Percentiles rank a stretch among this genome's conserved stretches.
phyloP scores from a whole-genome alignment of 2,797 vertebrate genomes.

The Lepidocolaptes lacrymiger region DNA sequence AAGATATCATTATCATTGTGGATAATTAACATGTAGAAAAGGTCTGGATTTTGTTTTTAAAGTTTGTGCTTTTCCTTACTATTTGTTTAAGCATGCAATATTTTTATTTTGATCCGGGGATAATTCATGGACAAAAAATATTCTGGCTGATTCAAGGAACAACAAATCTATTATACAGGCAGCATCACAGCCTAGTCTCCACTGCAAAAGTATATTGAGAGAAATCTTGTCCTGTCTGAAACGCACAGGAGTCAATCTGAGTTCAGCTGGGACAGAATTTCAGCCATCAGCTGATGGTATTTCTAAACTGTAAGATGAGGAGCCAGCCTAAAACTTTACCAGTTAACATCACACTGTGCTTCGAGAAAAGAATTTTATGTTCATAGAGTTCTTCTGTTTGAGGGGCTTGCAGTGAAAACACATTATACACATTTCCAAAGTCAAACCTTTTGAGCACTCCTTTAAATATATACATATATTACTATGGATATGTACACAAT shows the following conservation, averaged over 20 bases:
- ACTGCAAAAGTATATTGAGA: background rate
- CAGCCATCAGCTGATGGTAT: background rate
- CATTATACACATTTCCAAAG: background rate
- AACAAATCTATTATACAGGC: background rate
- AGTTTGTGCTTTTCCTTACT: background rate
- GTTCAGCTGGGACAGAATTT: background rate
- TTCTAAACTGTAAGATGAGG: background rate
- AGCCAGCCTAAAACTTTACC: background rate
- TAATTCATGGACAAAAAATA: background rate
- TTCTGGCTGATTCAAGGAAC: background rate
- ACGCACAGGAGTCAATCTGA: background rate
- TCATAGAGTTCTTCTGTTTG: background rate
- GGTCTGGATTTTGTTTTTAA: background rate
- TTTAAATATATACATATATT: background rate
- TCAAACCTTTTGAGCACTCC: background rate
- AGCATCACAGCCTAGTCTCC: background rate
- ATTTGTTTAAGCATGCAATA: background rate
- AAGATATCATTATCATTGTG: fast-evolving
- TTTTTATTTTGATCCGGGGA: background rate
- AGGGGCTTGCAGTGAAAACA: background rate
- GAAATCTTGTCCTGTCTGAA: background rate
- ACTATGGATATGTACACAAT: background rate
- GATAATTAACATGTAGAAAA: background rate
- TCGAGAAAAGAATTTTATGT: background rate
- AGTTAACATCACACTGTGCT: background rate